Conservation (phyloP, 1,140 invertebrate species). For the Thaumatotibia leucotreta region DNA sequence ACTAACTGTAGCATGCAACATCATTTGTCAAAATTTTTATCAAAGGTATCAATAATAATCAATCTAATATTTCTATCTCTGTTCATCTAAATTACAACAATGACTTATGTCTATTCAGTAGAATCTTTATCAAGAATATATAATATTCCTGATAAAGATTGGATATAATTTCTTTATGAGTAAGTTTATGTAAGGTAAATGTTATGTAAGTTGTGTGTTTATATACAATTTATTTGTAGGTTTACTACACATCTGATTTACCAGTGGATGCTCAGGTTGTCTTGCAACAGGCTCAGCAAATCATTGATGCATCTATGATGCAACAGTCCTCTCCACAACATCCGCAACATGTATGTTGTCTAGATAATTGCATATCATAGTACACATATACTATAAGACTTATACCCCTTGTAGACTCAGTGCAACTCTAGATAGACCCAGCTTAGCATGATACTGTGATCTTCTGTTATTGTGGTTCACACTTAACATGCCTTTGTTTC, state of each 20-base stretch:
- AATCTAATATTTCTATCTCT: background rate
- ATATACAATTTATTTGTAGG: constrained; percentile 68
- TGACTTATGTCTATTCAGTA: background rate
- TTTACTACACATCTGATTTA: constrained; percentile 76
- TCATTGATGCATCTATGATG: constrained; percentile 75
- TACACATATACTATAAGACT: constrained; percentile 17
- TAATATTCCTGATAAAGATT: background rate
- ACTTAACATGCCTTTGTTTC: background rate
- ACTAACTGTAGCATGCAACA: background rate
- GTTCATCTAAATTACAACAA: background rate
- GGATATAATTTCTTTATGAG: background rate
- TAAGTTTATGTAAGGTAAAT: background rate
- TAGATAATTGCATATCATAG: constrained; percentile 39
- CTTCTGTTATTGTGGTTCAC: constrained; percentile 17
- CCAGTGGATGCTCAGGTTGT: constrained; percentile 74
- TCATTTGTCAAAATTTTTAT: background rate
- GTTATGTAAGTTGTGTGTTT: constrained; percentile 6
- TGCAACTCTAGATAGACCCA: constrained; percentile 26
- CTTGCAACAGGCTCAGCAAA: constrained; percentile 74
- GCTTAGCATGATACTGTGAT: constrained; percentile 37
- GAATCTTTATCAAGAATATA: background rate
- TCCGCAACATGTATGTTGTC: constrained; percentile 74
- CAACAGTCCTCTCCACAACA: constrained; percentile 70
- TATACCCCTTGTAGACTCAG: constrained; percentile 25
- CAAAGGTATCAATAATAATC: background rate